phyloP scores from a whole-genome alignment of 2,888 invertebrate genomes.

The Nasonia oneida region DNA sequence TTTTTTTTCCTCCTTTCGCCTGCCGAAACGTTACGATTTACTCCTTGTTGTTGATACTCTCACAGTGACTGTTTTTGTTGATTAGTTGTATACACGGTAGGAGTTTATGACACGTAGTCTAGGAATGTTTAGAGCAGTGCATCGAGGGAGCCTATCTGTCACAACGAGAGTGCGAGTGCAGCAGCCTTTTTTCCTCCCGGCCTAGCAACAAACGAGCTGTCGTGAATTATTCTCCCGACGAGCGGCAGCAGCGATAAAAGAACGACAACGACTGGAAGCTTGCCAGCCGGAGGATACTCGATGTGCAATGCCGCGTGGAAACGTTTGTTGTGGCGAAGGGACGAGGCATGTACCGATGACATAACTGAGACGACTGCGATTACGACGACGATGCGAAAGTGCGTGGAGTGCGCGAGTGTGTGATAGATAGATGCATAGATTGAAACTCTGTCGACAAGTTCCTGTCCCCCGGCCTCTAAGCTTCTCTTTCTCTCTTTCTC shows the following conservation, averaged over 20 bases:
- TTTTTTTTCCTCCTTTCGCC: not conserved
- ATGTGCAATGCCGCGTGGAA: slow-evolving; percentile 43
- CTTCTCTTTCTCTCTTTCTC: no score
- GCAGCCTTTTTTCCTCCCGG: slow-evolving; percentile 21
- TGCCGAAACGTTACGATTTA: not conserved
- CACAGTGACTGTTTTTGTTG: slow-evolving; percentile 40
- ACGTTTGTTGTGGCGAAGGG: not conserved
- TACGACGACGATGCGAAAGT: not conserved
- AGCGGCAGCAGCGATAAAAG: not conserved
- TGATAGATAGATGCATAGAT: not conserved
- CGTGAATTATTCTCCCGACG: not conserved
- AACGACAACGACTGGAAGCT: slow-evolving; percentile 54
- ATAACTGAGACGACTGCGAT: not conserved
- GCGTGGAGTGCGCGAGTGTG: not conserved
- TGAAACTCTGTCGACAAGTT: not conserved
- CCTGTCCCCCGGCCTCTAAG: not conserved
- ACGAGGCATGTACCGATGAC: not conserved
- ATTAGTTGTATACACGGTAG: not conserved
- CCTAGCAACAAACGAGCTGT: slow-evolving; percentile 42
- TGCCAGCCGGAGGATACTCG: slow-evolving; percentile 57
- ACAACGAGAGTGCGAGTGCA: not conserved
- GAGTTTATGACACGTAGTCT: slow-evolving; percentile 36
- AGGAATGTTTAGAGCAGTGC: not conserved
- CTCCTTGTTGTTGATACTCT: not conserved
- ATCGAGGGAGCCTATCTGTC: not conserved